Evolutionary conservation across 2,113 vertebrate genomes (phyloP).

Genomic region (Oncorhynchus tshawytscha): DNA sequence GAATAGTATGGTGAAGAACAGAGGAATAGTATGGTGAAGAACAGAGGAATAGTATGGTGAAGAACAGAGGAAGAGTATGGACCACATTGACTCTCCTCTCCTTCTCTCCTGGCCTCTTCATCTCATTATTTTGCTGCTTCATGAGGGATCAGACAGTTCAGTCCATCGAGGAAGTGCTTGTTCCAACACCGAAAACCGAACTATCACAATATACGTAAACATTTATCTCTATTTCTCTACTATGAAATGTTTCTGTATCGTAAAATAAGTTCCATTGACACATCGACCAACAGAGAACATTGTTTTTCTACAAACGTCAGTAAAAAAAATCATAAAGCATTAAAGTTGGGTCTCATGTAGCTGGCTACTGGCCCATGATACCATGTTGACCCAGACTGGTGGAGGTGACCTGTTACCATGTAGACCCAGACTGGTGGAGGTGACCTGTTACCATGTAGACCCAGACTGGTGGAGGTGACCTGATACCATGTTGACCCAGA

Average conservation of each 20-base stretch:
- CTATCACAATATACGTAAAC: slow-evolving; percentile 34
- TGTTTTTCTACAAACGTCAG: slow-evolving; percentile 3
- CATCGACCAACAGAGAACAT: slow-evolving; percentile 32
- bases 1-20: background rate
- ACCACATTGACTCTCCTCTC: background rate
- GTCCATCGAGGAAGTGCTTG: slow-evolving; percentile 2
- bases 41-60: too few relatives aligned
- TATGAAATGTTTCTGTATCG: background rate
- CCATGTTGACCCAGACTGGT: too few relatives aligned
- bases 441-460: too few relatives aligned
- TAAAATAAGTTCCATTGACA: slow-evolving; percentile 22
- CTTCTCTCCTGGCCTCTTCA: slow-evolving; percentile 4
- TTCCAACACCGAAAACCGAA: slow-evolving; percentile 18
- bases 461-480: too few relatives aligned
- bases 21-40: too few relatives aligned
- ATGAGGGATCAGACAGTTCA: background rate
- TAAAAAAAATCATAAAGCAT: slow-evolving; percentile 32
- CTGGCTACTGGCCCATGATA: too few relatives aligned
- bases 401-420: too few relatives aligned
- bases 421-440: too few relatives aligned
- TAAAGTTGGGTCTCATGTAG: background rate
- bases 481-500: too few relatives aligned
- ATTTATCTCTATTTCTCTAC: background rate
- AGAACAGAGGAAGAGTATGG: too few relatives aligned
- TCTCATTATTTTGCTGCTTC: too few relatives aligned